phyloP scores from a whole-genome alignment of 2,113 vertebrate genomes.

The Noturus placidus region DNA sequence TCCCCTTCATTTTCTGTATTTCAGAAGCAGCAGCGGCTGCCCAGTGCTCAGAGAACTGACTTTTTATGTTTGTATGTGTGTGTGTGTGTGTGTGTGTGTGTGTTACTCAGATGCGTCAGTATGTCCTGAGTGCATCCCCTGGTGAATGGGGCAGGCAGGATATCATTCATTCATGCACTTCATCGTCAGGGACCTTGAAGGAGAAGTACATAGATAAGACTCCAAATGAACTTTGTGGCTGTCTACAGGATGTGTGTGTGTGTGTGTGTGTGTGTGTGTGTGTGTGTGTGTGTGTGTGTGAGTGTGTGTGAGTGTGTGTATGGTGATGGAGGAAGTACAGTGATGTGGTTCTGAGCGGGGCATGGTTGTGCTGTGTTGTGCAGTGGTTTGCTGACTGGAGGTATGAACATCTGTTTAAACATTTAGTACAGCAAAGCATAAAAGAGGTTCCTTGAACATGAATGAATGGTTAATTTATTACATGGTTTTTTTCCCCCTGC shows the following conservation, averaged over 20 bases:
- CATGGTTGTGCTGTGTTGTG: slow-evolving; percentile 15
- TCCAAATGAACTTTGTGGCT: not conserved
- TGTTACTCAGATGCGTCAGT: not conserved
- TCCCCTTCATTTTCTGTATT: not conserved
- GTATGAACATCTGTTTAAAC: slow-evolving; percentile 27
- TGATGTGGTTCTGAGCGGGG: slow-evolving; percentile 8
- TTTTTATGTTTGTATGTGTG: not conserved
- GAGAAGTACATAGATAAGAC: slow-evolving; percentile 7
- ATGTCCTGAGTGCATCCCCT: not conserved
- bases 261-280: not conserved
- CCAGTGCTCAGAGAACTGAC: not conserved
- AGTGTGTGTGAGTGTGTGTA: not conserved
- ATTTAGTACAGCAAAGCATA: slow-evolving; percentile 22
- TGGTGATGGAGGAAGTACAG: slow-evolving; percentile 26
- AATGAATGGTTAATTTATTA: slow-evolving; percentile 23
- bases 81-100: not conserved
- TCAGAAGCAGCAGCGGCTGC: not conserved
- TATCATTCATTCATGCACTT: slow-evolving; percentile 29
- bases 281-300: not conserved
- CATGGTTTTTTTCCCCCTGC: not conserved
- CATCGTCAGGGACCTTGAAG: slow-evolving; percentile 3
- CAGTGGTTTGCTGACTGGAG: slow-evolving; percentile 25
- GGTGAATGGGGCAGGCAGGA: slow-evolving; percentile 29
- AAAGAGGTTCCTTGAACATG: not conserved
- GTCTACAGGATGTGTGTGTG: slow-evolving; percentile 21